Evolutionary conservation across 2,797 vertebrate species (phyloP).

Genomic region (Mionectes olivaceus): DNA sequence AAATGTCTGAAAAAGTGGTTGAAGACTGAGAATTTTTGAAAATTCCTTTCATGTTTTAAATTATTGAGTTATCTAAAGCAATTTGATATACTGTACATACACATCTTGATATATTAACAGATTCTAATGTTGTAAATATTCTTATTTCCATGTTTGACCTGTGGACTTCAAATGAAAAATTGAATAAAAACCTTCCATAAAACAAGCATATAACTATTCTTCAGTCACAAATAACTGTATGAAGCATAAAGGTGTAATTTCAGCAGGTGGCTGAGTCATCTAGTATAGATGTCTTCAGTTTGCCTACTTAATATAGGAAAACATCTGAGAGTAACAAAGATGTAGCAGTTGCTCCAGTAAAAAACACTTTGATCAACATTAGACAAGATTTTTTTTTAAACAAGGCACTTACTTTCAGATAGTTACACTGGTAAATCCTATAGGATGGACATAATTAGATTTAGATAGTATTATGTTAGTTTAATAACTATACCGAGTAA

Average conservation of each 20-base stretch:
- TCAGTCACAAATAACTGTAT: background rate
- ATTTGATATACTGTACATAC: background rate
- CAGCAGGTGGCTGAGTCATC: background rate
- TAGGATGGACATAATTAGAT: background rate
- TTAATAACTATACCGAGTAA: background rate
- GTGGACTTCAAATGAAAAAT: background rate
- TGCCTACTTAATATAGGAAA: background rate
- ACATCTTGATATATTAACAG: background rate
- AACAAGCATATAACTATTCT: background rate
- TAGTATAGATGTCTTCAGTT: background rate
- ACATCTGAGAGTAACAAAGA: background rate
- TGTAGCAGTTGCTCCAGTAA: background rate
- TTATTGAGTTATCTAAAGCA: background rate
- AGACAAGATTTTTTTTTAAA: background rate
- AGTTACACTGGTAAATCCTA: background rate
- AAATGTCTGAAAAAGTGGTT: background rate
- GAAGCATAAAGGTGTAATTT: background rate
- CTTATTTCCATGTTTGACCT: background rate
- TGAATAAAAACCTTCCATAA: background rate
- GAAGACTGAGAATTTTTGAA: background rate
- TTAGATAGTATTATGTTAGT: background rate
- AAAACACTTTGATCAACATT: background rate
- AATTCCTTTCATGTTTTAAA: background rate
- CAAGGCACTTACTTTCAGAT: background rate
- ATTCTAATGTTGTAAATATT: background rate